phyloP scores from a whole-genome alignment of 64 coral and sea anemone species.

The Montipora sp. region DNA sequence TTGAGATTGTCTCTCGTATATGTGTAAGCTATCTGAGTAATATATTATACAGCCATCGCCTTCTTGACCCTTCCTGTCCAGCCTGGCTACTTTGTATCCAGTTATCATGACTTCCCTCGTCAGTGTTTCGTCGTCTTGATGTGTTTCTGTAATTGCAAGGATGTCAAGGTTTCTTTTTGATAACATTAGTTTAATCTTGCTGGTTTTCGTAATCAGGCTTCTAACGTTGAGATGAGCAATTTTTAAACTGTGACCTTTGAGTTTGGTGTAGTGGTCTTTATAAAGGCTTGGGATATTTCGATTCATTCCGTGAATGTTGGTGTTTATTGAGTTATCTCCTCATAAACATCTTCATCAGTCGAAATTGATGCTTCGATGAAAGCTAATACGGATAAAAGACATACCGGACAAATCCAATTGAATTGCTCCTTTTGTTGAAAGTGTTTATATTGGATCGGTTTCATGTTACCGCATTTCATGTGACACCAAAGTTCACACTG shows the following conservation, averaged over 20 bases:
- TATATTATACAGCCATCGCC: conserved; percentile 37
- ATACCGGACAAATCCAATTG: neutral
- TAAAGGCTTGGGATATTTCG: too few species aligned
- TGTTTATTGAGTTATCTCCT: too few species aligned
- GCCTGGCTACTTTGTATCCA: conserved; percentile 41
- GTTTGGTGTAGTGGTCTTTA: conserved; percentile 14
- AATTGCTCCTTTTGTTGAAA: conserved; percentile 1
- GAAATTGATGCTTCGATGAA: neutral
- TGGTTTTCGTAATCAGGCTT: conserved; percentile 16
- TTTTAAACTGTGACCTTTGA: conserved; percentile 10
- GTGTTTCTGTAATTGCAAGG: conserved; percentile 59
- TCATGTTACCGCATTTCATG: neutral
- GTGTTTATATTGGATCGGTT: neutral
- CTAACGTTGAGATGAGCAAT: too few species aligned
- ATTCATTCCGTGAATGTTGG: too few species aligned
- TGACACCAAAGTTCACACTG: neutral
- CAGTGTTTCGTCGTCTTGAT: neutral
- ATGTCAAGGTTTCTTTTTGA: conserved; percentile 43
- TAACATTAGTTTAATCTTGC: conserved; percentile 51
- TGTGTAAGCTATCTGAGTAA: conserved; percentile 46
- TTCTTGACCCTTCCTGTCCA: conserved; percentile 55
- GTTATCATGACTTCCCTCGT: too few species aligned
- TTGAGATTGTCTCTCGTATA: conserved; percentile 59
- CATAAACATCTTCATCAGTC: too few species aligned
- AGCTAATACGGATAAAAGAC: neutral